Evolutionary conservation across 23 tunicate species (phyloP).

Genomic region (Phallusia fumigata): DNA sequence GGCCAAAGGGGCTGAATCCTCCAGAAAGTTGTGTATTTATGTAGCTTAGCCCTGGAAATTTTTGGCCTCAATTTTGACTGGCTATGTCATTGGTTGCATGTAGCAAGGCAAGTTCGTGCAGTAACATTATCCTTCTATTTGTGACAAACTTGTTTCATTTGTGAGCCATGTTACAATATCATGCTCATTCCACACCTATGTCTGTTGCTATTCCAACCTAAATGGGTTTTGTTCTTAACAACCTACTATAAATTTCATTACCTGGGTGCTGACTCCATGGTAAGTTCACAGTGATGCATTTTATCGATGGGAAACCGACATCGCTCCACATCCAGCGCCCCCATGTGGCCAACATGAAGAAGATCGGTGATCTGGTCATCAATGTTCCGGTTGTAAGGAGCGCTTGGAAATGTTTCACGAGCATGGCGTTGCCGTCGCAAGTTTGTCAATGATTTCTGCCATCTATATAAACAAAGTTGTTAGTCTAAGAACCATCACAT

Average conservation of each 20-base stretch:
- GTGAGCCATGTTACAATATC: too few relatives aligned
- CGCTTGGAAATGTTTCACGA: slow-evolving; percentile 53
- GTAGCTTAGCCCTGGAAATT: too few relatives aligned
- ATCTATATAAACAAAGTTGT: slow-evolving; percentile 22
- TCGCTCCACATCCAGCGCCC: background rate
- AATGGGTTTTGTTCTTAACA: background rate
- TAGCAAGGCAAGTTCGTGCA: too few relatives aligned
- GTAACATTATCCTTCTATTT: too few relatives aligned
- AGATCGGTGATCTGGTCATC: slow-evolving; percentile 46
- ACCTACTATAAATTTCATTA: background rate
- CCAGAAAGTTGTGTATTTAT: too few relatives aligned
- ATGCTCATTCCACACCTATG: too few relatives aligned
- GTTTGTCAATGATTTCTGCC: slow-evolving; percentile 32
- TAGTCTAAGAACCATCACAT: too few relatives aligned
- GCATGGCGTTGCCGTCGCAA: slow-evolving; percentile 19
- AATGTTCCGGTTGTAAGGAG: slow-evolving; percentile 35
- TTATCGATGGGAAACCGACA: background rate
- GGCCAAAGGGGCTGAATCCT: too few relatives aligned
- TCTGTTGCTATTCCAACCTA: too few relatives aligned
- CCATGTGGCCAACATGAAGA: slow-evolving; percentile 1
- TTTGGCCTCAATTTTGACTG: too few relatives aligned
- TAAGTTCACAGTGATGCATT: background rate
- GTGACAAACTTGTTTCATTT: too few relatives aligned
- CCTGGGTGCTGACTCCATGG: slow-evolving; percentile 25
- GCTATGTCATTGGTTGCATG: too few relatives aligned